Conservation (phyloP, 2,888 invertebrate species). For the Tillus elongatus region DNA sequence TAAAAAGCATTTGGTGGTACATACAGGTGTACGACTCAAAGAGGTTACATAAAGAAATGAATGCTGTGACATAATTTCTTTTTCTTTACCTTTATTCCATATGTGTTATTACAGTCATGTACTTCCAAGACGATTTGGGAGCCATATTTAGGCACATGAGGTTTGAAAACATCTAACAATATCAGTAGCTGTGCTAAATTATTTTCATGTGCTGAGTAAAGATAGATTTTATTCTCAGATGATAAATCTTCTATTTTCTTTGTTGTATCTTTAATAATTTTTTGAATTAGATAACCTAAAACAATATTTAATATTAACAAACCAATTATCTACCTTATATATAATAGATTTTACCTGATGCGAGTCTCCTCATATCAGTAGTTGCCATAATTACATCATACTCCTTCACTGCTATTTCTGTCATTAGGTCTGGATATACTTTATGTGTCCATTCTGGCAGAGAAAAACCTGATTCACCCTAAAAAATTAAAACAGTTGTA, state of each 20-base stretch:
- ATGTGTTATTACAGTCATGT: background rate
- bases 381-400: background rate
- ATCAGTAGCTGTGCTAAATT: background rate
- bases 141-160: background rate
- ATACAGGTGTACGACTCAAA: too few relatives aligned
- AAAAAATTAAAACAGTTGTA: background rate
- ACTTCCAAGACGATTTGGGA: background rate
- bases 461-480: background rate
- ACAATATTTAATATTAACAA: background rate
- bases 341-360: slow-evolving; percentile 1
- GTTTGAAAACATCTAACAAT: background rate
- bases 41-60: too few relatives aligned
- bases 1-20: too few relatives aligned
- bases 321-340: too few relatives aligned
- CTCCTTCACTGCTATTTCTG: background rate
- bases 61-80: too few relatives aligned
- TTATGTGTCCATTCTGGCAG: background rate
- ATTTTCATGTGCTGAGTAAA: slow-evolving; percentile 2
- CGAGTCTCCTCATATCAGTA: background rate
- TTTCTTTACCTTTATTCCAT: slow-evolving; percentile 1
- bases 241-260: too few relatives aligned
- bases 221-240: too few relatives aligned
- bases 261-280: background rate
- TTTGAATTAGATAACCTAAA: background rate
- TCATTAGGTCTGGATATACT: background rate